These are phyloP conservation scores for Periplaneta americana DNA, from an alignment of 1,140 invertebrate genomes.

Conservation along the genomic window DNA sequence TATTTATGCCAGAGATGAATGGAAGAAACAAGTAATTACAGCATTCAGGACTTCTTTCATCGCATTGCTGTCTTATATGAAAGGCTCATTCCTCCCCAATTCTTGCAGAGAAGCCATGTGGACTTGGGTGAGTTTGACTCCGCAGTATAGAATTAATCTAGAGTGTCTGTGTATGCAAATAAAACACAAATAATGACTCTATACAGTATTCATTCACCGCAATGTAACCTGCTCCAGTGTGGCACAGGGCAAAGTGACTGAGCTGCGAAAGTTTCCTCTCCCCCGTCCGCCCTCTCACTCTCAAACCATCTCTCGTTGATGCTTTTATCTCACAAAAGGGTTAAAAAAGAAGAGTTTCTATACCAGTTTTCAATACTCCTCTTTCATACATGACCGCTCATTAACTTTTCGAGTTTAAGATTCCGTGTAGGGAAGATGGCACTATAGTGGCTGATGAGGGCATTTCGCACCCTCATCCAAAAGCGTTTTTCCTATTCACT, in stretches of 20 bases:
- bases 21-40: too few relatives aligned
- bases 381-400: slow-evolving; percentile 10
- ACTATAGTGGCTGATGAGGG: background rate
- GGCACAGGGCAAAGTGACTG: background rate
- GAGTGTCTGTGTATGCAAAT: background rate
- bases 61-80: too few relatives aligned
- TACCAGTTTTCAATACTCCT: slow-evolving; percentile 7
- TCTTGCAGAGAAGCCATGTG: background rate
- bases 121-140: background rate
- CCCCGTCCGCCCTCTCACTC: too few relatives aligned
- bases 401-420: slow-evolving; percentile 15
- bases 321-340: background rate
- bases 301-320: background rate
- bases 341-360: slow-evolving; percentile 5
- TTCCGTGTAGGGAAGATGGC: slow-evolving; percentile 1
- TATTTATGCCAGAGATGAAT: too few relatives aligned
- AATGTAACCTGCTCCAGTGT: background rate
- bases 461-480: background rate
- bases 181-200: background rate
- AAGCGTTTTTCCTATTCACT: slow-evolving; percentile 15
- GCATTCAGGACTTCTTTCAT: too few relatives aligned
- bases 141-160: background rate
- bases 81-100: background rate
- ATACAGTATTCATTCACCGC: background rate
- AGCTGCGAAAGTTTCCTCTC: background rate